Base-by-base conservation (phyloP, 1,140 invertebrate genomes). In the Andrena cerasifolii region DNA sequence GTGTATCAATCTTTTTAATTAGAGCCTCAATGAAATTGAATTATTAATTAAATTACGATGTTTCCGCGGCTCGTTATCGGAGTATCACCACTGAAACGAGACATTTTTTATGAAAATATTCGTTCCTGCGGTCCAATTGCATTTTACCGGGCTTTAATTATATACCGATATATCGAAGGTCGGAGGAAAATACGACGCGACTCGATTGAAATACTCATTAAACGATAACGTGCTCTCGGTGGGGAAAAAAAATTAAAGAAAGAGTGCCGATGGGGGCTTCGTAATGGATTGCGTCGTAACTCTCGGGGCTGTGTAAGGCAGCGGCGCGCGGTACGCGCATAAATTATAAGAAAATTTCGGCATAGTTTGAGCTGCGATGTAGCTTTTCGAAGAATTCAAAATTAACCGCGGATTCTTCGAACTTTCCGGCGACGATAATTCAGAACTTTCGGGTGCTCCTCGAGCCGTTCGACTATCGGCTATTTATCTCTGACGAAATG, bases 371-470 rank as follows among this genome's bases (percentile, higher is more conserved):
- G 8, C 33, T 18, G n/a, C 26, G 43, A 82, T 62, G 80, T 53
- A 54, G 54, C 47, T 45, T 36, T 33, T 45, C 43, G 53, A n/a
- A 51, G n/a, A 45, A 45, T 58, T 63, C 66, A 73, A 82, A 85
- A 85, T 85, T 84, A 67, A 62, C n/a, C 61, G 54, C 51, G 54
- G 47, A 85, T 85, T 85, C 83, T 85, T 85, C 71, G 78, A 78
- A 81, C 83, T 85, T 84, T 75, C 73, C 56, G 61, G 31, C 49
- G 70, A 68, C 74, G 54, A 85, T 85, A 81, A 85, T 58, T 85
- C 79, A 85, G 70, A 84, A 85, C 63, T 84, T 84, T 84, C 45
- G 28, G 2, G 49, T n/a, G 26, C 43, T 58, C 33, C 36, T 80
- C 56, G 51, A 47, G 1, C 18, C 53, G 33, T 21, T 31, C 36